Conservation (phyloP, 2,113 vertebrate species). For the Misgurnus mizolepis region DNA sequence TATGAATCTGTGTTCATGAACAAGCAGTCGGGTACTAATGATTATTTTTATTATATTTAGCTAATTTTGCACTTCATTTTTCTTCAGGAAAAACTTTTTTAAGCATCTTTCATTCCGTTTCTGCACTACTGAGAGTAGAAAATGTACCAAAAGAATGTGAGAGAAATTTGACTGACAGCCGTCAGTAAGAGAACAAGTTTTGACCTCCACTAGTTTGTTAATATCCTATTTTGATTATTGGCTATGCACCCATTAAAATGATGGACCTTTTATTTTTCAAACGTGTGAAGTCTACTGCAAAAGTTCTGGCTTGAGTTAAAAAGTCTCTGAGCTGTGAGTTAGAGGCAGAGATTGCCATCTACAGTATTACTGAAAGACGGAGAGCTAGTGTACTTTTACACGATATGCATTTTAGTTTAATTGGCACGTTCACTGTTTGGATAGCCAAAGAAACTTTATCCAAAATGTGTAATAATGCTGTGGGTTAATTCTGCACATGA, state of each 20-base stretch:
- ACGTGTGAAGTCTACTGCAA: conserved; percentile 8
- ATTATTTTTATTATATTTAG: not conserved
- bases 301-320: conserved; percentile 5
- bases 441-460: not conserved
- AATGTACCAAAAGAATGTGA: not conserved
- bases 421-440: not conserved
- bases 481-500: not conserved
- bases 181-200: not conserved
- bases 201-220: conserved; percentile 1
- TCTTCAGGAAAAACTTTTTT: conserved; percentile 21
- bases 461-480: not conserved
- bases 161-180: conserved; percentile 6
- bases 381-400: conserved; percentile 36
- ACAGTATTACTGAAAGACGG: conserved; percentile 64
- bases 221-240: conserved; percentile 24
- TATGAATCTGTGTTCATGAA: not conserved
- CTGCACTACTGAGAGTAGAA: not conserved
- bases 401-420: not conserved
- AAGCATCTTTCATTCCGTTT: not conserved
- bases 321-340: not conserved
- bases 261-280: not conserved
- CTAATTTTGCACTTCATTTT: not conserved
- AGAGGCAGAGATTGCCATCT: conserved; percentile 75
- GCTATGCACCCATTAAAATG: not conserved
- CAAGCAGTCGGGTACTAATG: not conserved